phyloP scores from a whole-genome alignment of 1,140 invertebrate species.

The Homalodisca vitripennis region DNA sequence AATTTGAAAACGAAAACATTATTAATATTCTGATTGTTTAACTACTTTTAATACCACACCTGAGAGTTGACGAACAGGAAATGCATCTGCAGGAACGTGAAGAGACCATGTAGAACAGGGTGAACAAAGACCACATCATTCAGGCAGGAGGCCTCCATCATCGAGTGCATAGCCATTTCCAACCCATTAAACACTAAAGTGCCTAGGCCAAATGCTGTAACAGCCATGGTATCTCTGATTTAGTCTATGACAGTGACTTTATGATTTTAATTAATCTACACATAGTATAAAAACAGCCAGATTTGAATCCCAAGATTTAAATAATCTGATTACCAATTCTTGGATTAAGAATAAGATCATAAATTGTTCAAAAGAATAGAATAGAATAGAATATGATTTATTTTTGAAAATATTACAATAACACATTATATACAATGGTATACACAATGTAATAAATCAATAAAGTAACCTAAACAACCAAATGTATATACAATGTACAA shows the following conservation, averaged over 20 bases:
- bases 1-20: too few relatives aligned
- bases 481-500: too few relatives aligned
- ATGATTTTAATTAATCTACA: not conserved
- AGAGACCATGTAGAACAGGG: conserved; percentile 64
- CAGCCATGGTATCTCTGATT: not conserved
- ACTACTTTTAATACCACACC: conserved; percentile 47
- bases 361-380: too few relatives aligned
- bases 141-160: conserved; percentile 57
- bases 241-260: not conserved
- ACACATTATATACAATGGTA: too few relatives aligned
- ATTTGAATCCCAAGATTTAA: too few relatives aligned
- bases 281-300: not conserved
- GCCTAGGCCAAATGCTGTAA: conserved; percentile 63
- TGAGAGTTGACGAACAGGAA: conserved; percentile 70
- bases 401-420: too few relatives aligned
- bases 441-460: too few relatives aligned
- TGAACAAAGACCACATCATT: conserved; percentile 60
- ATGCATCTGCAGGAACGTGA: conserved; percentile 69
- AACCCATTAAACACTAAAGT: conserved; percentile 65
- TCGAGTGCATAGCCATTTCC: conserved; percentile 63
- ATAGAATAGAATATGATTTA: too few relatives aligned
- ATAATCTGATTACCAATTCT: too few relatives aligned
- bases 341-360: too few relatives aligned
- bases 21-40: too few relatives aligned
- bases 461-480: too few relatives aligned